Percentiles rank a stretch among this genome's conserved stretches.
These are phyloP conservation scores for Xenopus laevis DNA, from an alignment of 2,113 vertebrate genomes.

Conservation along the genomic window DNA sequence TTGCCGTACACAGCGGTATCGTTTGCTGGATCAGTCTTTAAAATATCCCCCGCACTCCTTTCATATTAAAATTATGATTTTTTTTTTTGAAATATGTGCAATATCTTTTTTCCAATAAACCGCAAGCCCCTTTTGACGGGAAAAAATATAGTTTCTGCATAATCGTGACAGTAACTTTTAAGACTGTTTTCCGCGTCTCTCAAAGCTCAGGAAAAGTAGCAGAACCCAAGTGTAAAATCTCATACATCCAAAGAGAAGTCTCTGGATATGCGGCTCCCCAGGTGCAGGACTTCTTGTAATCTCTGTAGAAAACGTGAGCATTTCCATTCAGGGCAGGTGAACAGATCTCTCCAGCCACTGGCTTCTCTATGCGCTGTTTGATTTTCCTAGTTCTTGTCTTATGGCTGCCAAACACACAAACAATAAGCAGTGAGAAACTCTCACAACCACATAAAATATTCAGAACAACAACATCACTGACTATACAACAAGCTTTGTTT, in stretches of 20 bases:
- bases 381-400: conserved; percentile 93
- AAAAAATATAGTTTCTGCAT: conserved; percentile 73
- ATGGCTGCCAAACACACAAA: conserved; percentile 71
- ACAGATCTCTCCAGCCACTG: conserved; percentile 55
- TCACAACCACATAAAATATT: no score
- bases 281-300: conserved; percentile 60
- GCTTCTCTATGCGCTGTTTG: conserved; percentile 82
- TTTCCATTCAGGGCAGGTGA: conserved; percentile 66
- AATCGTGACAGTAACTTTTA: conserved; percentile 69
- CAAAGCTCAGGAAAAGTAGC: conserved; percentile 66
- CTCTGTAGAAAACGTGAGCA: conserved; percentile 65
- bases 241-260: conserved; percentile 57
- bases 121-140: conserved; percentile 66
- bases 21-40: conserved; percentile 68
- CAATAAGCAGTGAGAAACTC: no score
- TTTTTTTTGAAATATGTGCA: conserved; percentile 58
- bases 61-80: conserved; percentile 64
- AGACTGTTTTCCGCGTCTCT: conserved; percentile 65
- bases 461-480: no score
- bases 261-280: conserved; percentile 58
- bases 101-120: conserved; percentile 61
- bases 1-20: conserved; percentile 76
- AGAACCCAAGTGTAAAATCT: conserved; percentile 63
- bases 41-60: conserved; percentile 64
- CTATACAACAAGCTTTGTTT: no score